Percentiles rank a stretch among this genome's conserved stretches.
phyloP scores from a whole-genome alignment of 2,888 invertebrate genomes.

The Coremacera marginata region DNA sequence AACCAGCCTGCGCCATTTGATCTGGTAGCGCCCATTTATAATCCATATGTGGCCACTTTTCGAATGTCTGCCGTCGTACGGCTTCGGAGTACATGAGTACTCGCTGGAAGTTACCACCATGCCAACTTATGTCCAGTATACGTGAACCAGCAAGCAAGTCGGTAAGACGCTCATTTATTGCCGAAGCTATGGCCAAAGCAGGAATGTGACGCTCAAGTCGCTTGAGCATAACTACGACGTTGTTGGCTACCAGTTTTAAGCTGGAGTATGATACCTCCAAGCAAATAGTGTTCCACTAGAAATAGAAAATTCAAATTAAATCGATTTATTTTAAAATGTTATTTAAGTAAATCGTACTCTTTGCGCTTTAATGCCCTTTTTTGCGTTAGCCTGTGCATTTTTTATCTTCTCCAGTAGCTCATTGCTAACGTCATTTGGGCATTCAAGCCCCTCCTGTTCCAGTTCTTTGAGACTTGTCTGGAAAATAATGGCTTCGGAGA shows the following conservation, averaged over 20 bases:
- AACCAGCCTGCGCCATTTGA: slow-evolving; percentile 97
- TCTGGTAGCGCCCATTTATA: slow-evolving; percentile 97
- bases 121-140: slow-evolving; percentile 65
- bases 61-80: slow-evolving; percentile 89
- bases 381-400: slow-evolving; percentile 77
- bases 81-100: slow-evolving; percentile 92
- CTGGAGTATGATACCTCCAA: slow-evolving; percentile 83
- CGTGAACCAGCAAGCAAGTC: slow-evolving; percentile 75
- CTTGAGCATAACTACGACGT: slow-evolving; percentile 85
- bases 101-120: slow-evolving; percentile 67
- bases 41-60: slow-evolving; percentile 96
- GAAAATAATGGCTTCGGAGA: slow-evolving; percentile 89
- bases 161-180: slow-evolving; percentile 87
- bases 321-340: no score
- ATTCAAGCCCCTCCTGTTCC: slow-evolving; percentile 81
- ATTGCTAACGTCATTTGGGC: slow-evolving; percentile 81
- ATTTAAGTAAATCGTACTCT: slow-evolving; percentile 74
- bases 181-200: slow-evolving; percentile 89
- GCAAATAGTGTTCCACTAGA: slow-evolving; percentile 92
- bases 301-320: slow-evolving; percentile 49
- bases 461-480: slow-evolving; percentile 83
- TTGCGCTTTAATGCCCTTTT: slow-evolving; percentile 90
- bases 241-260: slow-evolving; percentile 83
- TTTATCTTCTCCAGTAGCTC: slow-evolving; percentile 83
- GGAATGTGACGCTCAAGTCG: slow-evolving; percentile 86